Conservation (phyloP, 2,797 vertebrate genomes). For the Choloepus didactylus region DNA sequence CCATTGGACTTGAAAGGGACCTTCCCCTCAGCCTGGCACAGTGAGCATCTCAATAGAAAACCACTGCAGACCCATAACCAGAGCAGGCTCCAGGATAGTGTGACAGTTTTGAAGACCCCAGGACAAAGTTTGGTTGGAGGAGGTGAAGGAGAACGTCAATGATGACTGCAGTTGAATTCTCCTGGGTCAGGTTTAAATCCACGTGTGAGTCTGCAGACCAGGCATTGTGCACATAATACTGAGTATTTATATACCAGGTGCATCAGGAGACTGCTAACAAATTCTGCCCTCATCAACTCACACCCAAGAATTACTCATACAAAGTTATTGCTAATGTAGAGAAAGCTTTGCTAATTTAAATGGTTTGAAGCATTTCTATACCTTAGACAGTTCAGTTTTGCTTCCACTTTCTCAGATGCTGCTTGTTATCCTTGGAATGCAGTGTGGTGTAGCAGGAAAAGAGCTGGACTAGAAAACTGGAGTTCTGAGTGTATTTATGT, state of each 20-base stretch:
- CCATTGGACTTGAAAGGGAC: background rate
- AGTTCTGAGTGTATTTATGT: background rate
- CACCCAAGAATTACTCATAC: background rate
- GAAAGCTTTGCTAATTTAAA: background rate
- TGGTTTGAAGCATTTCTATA: background rate
- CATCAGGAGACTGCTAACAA: background rate
- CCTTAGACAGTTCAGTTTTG: background rate
- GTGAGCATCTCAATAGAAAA: background rate
- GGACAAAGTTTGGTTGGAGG: background rate
- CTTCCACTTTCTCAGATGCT: background rate
- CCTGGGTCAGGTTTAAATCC: background rate
- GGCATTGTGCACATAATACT: accelerated
- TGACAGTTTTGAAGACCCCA: background rate
- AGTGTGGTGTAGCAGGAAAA: background rate
- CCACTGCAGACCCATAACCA: background rate
- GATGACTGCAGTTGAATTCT: no score
- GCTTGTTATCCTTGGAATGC: background rate
- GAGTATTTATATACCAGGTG: background rate
- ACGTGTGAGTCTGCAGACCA: background rate
- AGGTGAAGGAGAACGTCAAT: no score
- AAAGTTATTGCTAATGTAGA: background rate
- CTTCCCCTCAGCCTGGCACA: background rate
- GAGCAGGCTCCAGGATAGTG: background rate
- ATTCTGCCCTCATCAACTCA: background rate
- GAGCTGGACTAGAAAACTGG: background rate